These are phyloP conservation scores for Pangasius larnaudii DNA, from an alignment of 2,797 vertebrate species.

Conservation along the genomic window DNA sequence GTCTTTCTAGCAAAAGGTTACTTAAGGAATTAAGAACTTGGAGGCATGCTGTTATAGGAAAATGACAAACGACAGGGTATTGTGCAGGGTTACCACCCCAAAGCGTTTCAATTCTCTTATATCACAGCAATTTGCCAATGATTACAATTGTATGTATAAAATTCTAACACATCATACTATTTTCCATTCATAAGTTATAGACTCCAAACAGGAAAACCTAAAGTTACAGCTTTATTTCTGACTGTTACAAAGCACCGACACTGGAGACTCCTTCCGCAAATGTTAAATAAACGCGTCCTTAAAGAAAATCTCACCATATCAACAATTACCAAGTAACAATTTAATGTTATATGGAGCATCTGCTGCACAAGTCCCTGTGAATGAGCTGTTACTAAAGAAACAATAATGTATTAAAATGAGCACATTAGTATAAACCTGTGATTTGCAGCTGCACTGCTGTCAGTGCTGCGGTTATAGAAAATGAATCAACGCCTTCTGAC, in stretches of 20 bases:
- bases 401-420: background rate
- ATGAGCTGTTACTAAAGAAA: background rate
- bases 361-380: background rate
- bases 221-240: background rate
- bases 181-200: background rate
- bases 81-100: background rate
- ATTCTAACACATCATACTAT: background rate
- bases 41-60: background rate
- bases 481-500: background rate
- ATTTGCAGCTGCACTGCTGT: background rate
- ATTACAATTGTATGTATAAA: background rate
- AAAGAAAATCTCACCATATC: background rate
- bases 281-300: background rate
- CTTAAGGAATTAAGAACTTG: background rate
- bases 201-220: background rate
- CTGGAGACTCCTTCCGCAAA: background rate
- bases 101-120: background rate
- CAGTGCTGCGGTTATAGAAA: too few relatives aligned
- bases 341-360: too few relatives aligned
- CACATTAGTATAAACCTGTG: background rate
- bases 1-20: background rate
- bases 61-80: background rate
- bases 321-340: background rate
- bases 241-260: background rate
- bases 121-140: background rate